A percentile compares a stretch with the other conserved stretches of the same genome.
Evolutionary conservation across 2,888 invertebrate genomes (phyloP).

Genomic region (Tiliacea citrago): DNA sequence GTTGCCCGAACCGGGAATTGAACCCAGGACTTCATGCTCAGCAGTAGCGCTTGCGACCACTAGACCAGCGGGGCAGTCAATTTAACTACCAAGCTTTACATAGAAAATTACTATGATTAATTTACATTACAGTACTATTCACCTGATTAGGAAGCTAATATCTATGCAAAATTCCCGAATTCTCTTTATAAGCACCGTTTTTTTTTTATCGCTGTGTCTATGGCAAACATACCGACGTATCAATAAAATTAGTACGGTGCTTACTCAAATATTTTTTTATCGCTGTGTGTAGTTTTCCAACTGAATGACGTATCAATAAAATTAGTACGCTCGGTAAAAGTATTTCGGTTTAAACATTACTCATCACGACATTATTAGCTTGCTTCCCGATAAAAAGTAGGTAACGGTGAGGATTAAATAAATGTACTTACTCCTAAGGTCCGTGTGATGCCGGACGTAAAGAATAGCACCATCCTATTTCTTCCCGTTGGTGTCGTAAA

Average conservation of each 20-base stretch:
- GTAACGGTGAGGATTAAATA: neutral
- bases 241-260: too few species aligned
- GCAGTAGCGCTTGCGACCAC: too few species aligned
- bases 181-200: neutral
- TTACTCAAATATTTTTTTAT: conserved; percentile 14
- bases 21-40: too few species aligned
- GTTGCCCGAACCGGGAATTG: too few species aligned
- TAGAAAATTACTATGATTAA: too few species aligned
- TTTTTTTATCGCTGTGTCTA: conserved; percentile 24
- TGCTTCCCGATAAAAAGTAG: neutral
- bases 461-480: too few species aligned
- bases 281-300: conserved; percentile 8
- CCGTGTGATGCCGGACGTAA: too few species aligned
- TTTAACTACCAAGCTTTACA: too few species aligned
- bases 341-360: conserved; percentile 7
- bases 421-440: neutral
- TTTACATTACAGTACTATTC: neutral
- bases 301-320: conserved; percentile 6
- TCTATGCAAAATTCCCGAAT: neutral
- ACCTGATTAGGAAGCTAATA: too few species aligned
- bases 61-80: too few species aligned
- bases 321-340: conserved; percentile 12
- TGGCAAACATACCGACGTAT: too few species aligned
- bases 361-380: neutral
- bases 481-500: too few species aligned